A percentile compares a stretch with the other conserved stretches of the same genome.
Evolutionary conservation across 2,113 vertebrate species (phyloP).

Genomic region (Petrocephalus microphthalmus): DNA sequence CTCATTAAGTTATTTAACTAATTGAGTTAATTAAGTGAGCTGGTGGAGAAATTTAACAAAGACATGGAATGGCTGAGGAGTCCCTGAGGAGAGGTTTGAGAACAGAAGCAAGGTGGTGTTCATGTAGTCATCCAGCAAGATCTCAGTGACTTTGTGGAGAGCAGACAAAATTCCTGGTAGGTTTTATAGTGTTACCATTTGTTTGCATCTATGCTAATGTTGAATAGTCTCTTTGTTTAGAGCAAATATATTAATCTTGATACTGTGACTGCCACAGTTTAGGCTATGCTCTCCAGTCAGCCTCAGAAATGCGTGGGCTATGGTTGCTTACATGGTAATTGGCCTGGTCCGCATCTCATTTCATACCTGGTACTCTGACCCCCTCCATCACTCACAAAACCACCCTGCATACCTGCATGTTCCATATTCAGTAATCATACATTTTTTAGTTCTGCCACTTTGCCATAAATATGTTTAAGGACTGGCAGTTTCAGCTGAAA

Average conservation of each 20-base stretch:
- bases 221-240: background rate
- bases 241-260: background rate
- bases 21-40: background rate
- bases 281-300: background rate
- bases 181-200: background rate
- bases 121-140: background rate
- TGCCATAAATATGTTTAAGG: background rate
- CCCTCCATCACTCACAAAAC: background rate
- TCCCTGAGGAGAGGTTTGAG: background rate
- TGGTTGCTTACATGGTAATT: background rate
- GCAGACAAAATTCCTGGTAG: background rate
- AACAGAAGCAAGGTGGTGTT: background rate
- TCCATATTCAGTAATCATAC: background rate
- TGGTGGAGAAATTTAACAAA: background rate
- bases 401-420: background rate
- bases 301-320: background rate
- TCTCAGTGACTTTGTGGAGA: background rate
- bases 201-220: background rate
- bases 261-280: background rate
- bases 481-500: background rate
- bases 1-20: conserved; percentile 1
- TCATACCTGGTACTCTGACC: background rate
- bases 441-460: background rate
- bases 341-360: background rate
- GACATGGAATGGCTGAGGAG: background rate